phyloP scores from a whole-genome alignment of 2,888 invertebrate genomes.

The Siphonodentalium dalli region DNA sequence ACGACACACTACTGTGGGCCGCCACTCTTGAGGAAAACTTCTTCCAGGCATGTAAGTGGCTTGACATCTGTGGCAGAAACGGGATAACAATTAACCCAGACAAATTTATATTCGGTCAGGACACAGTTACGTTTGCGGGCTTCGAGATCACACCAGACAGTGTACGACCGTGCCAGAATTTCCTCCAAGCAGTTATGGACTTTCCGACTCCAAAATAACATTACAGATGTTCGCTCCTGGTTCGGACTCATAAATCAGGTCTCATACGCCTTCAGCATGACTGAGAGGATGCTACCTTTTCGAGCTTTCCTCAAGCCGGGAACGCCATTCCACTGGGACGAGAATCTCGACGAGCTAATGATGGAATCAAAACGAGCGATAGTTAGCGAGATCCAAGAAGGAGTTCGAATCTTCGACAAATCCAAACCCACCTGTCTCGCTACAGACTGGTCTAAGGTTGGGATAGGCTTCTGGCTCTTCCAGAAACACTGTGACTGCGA shows the following conservation, averaged over 20 bases:
- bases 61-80: slow-evolving; percentile 27
- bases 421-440: slow-evolving; percentile 26
- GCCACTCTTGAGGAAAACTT: slow-evolving; percentile 25
- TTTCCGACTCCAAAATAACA: slow-evolving; percentile 29
- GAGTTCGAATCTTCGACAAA: slow-evolving; percentile 29
- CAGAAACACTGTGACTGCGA: slow-evolving; percentile 30
- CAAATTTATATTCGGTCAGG: slow-evolving; percentile 24
- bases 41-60: slow-evolving; percentile 29
- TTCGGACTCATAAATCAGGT: slow-evolving; percentile 38
- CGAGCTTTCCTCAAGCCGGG: slow-evolving; percentile 21
- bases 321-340: slow-evolving; percentile 19
- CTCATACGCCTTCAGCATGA: slow-evolving; percentile 30
- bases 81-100: slow-evolving; percentile 27
- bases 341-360: slow-evolving; percentile 21
- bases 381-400: slow-evolving; percentile 26
- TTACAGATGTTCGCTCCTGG: slow-evolving; percentile 33
- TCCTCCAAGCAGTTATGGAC: slow-evolving; percentile 28
- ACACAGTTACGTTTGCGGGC: slow-evolving; percentile 26
- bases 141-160: slow-evolving; percentile 24
- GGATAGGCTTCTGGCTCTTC: slow-evolving; percentile 32
- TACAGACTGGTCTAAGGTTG: slow-evolving; percentile 29
- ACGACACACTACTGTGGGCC: slow-evolving; percentile 31
- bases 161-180: slow-evolving; percentile 31
- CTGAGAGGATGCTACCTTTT: slow-evolving; percentile 28
- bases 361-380: slow-evolving; percentile 24